Evolutionary conservation across 2,113 vertebrate genomes (phyloP).

Genomic region (Eurypyga helias): DNA sequence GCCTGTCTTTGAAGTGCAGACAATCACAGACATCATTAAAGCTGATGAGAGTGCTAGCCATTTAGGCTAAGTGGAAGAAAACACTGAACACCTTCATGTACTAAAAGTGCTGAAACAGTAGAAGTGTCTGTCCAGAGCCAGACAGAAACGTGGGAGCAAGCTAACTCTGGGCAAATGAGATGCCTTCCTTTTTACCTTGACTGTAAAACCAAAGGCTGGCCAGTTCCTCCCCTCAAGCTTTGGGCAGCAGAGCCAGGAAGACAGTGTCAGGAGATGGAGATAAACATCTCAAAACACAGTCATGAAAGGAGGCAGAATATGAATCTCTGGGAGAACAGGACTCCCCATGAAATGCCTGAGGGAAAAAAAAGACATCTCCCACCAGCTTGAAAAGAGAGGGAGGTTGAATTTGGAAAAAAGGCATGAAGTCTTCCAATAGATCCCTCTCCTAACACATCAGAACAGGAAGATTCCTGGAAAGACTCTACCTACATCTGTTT

Average conservation of each 20-base stretch:
- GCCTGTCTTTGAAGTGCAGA: neutral
- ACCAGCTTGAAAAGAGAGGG: neutral
- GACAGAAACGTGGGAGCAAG: neutral
- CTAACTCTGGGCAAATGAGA: neutral
- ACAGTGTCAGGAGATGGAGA: neutral
- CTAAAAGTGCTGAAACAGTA: neutral
- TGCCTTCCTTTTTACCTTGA: neutral
- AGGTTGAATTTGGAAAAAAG: neutral
- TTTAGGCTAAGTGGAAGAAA: slow-evolving; percentile 21
- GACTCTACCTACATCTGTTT: neutral
- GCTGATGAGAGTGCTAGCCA: neutral
- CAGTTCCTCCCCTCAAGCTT: neutral
- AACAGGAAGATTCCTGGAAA: neutral
- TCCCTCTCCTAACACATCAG: neutral
- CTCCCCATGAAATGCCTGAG: neutral
- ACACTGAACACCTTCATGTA: neutral
- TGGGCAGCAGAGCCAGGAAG: neutral
- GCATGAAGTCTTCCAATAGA: neutral
- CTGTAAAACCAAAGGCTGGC: neutral
- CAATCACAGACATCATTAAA: neutral
- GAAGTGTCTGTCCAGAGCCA: neutral
- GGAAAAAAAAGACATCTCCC: rapidly evolving
- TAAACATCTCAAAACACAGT: neutral
- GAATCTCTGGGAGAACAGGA: neutral
- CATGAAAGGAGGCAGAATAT: neutral